phyloP scores from a whole-genome alignment of 2,113 vertebrate species.

The Rhinoptilus africanus region DNA sequence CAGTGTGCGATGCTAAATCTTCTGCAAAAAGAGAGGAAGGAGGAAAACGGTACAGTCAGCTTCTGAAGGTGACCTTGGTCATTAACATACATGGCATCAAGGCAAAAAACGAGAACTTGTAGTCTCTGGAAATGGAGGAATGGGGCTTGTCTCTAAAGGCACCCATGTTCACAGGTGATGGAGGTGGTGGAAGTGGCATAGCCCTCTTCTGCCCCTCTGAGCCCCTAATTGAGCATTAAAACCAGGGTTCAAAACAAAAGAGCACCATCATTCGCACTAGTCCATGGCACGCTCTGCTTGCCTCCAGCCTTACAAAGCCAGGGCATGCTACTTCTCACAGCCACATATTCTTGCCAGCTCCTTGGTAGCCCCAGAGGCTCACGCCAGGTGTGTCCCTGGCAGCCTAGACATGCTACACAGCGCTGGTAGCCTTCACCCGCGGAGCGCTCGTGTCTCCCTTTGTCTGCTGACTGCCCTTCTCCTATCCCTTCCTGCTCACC shows the following conservation, averaged over 20 bases:
- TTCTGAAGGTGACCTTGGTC: background rate
- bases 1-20: fast-evolving
- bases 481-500: background rate
- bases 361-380: background rate
- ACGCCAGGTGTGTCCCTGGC: background rate
- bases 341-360: background rate
- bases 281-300: background rate
- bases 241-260: background rate
- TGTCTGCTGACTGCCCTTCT: background rate
- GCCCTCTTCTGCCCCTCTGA: background rate
- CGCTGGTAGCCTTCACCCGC: background rate
- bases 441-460: background rate
- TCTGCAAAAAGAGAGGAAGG: background rate
- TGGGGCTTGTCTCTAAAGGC: background rate
- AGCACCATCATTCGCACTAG: background rate
- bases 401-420: too few species aligned
- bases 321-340: fast-evolving
- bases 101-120: background rate
- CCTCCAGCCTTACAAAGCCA: background rate
- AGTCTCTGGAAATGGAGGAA: background rate
- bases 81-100: background rate
- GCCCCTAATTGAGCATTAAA: background rate
- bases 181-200: background rate
- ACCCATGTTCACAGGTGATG: too few species aligned
- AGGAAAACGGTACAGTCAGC: background rate